phyloP scores from a whole-genome alignment of 2,888 invertebrate species.

The Xestia sexstrigata region DNA sequence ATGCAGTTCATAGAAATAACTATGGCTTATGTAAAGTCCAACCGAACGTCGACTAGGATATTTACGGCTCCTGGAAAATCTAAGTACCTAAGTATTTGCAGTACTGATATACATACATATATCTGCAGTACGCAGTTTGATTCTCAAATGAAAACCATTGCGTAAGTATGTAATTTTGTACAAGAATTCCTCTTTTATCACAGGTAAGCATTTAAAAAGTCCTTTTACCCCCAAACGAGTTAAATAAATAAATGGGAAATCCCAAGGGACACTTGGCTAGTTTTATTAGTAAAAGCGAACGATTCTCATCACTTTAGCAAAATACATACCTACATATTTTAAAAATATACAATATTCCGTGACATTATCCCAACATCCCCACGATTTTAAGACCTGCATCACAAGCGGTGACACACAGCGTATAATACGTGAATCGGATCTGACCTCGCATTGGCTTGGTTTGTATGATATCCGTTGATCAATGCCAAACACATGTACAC shows the following conservation, averaged over 20 bases:
- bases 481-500: not conserved
- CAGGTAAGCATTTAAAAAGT: not conserved
- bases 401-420: no score
- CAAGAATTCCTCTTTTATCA: not conserved
- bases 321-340: not conserved
- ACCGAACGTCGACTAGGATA: not conserved
- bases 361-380: not conserved
- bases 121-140: no score
- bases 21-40: not conserved
- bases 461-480: not conserved
- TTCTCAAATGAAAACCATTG: not conserved
- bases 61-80: not conserved
- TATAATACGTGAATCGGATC: not conserved
- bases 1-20: not conserved
- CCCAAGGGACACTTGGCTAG: not conserved
- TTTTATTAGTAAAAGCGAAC: not conserved
- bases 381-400: conserved; percentile 19
- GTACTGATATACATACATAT: not conserved
- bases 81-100: not conserved
- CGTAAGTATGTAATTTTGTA: not conserved
- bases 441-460: not conserved
- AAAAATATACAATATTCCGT: not conserved
- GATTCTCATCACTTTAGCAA: not conserved
- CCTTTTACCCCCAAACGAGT: not conserved
- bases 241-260: not conserved